Evolutionary conservation across 2,113 vertebrate genomes (phyloP).

Genomic region (Xenotilapia flavipinnis): DNA sequence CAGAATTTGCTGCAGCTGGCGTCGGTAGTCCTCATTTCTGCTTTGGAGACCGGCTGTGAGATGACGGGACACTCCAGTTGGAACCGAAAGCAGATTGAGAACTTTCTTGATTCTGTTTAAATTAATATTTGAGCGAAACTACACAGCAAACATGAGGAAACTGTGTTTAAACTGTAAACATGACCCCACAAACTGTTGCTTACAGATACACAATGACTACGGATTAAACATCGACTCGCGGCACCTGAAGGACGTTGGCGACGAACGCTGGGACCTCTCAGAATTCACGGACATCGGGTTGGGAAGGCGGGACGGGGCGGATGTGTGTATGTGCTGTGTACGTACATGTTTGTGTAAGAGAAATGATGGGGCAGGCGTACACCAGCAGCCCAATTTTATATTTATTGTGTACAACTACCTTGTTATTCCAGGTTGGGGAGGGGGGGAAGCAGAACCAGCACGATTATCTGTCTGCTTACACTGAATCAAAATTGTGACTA

Average conservation of each 20-base stretch:
- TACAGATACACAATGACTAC: constrained; percentile 33
- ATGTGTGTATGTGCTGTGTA: constrained; percentile 34
- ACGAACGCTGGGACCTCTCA: constrained; percentile 30
- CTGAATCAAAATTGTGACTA: background rate
- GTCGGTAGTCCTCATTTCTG: background rate
- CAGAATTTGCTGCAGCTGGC: background rate
- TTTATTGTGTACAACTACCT: constrained; percentile 58
- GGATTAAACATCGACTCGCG: constrained; percentile 7
- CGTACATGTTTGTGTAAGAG: constrained; percentile 29
- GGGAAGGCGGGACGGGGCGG: background rate
- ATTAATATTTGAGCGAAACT: background rate
- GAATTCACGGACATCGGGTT: constrained; percentile 6
- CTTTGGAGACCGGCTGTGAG: background rate
- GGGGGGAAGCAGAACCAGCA: background rate
- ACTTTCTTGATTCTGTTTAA: background rate
- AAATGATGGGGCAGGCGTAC: constrained; percentile 40
- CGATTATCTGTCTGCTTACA: background rate
- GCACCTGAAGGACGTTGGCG: constrained; percentile 8
- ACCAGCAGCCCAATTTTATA: constrained; percentile 67
- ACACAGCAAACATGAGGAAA: background rate
- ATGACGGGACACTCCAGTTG: background rate
- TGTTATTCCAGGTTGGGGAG: background rate
- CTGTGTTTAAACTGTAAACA: background rate
- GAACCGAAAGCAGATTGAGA: background rate
- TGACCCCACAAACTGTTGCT: background rate